Conservation (phyloP, 2,113 vertebrate species). For the Bubalus kerabau region DNA sequence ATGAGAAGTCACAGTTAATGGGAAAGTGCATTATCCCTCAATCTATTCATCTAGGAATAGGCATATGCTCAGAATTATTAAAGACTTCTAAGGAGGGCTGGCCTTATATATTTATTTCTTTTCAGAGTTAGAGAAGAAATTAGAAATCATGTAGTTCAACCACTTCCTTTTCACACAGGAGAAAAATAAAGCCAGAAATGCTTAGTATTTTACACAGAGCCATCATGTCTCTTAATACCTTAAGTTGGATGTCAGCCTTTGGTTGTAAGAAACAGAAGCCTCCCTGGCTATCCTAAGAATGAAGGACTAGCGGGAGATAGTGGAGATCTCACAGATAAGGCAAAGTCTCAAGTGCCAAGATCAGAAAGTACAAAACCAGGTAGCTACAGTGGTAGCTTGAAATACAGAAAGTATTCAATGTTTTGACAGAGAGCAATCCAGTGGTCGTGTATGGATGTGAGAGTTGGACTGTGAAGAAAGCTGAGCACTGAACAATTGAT, state of each 20-base stretch:
- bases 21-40: background rate
- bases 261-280: background rate
- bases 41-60: background rate
- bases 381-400: background rate
- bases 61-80: constrained; percentile 3
- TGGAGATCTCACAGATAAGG: background rate
- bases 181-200: background rate
- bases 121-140: background rate
- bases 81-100: background rate
- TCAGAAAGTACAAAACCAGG: background rate
- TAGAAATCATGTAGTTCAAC: background rate
- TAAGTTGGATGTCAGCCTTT: background rate
- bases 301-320: background rate
- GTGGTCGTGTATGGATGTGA: no score
- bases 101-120: background rate
- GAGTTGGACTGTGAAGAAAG: no score
- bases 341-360: background rate
- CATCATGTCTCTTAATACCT: background rate
- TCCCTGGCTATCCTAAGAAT: background rate
- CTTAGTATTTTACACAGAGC: background rate
- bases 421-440: background rate
- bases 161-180: background rate
- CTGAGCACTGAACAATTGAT: accelerated
- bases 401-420: background rate
- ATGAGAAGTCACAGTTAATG: constrained; percentile 16